These are phyloP conservation scores for Bombus waltoni DNA, from an alignment of 1,140 invertebrate genomes.

Conservation along the genomic window DNA sequence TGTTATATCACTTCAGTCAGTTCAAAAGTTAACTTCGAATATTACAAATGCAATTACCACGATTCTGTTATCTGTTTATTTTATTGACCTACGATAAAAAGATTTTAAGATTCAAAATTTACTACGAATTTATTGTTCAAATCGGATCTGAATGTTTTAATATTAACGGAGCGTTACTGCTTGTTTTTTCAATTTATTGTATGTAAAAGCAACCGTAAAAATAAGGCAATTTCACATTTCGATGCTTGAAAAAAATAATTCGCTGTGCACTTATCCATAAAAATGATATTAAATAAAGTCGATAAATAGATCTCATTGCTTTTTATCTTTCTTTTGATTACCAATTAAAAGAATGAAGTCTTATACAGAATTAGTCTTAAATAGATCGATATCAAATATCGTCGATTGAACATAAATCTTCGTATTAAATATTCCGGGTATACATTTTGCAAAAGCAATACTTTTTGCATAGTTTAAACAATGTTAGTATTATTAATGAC, in stretches of 20 bases:
- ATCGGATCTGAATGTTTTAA: background rate
- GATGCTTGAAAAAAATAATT: slow-evolving; percentile 5
- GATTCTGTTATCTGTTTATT: no score
- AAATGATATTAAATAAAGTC: background rate
- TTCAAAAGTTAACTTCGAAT: no score
- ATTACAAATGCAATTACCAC: no score
- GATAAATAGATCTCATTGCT: background rate
- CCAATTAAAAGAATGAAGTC: background rate
- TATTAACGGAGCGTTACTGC: background rate
- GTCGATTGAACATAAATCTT: background rate
- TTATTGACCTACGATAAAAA: no score
- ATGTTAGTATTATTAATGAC: background rate
- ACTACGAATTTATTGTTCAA: no score
- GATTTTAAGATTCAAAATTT: no score
- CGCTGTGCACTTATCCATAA: background rate
- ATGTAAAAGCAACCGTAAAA: background rate
- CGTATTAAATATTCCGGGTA: background rate
- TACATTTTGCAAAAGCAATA: background rate
- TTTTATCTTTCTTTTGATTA: background rate
- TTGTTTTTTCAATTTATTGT: background rate
- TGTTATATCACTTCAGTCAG: background rate
- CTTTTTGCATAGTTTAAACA: background rate
- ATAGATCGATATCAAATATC: background rate
- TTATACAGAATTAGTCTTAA: background rate
- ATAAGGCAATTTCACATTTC: background rate